Evolutionary conservation across 2,888 invertebrate species (phyloP), one percentile per base, ranked within the genome.

Genomic region (Thereva unica): DNA sequence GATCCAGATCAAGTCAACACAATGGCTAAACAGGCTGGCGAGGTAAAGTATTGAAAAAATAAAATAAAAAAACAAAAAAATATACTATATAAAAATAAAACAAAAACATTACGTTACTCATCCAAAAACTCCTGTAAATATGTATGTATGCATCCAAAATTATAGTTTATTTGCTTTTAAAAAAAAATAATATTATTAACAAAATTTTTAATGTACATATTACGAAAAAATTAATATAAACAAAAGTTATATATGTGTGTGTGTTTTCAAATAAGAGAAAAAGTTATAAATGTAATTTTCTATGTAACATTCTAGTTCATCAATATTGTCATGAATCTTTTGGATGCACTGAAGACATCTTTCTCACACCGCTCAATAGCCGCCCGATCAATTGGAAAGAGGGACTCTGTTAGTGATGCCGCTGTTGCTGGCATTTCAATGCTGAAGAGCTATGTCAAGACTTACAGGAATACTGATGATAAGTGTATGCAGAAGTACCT

Each of bases 21-120:
- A 84, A 92, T 94, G 91, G 94, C 93, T 84, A 93, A 92, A 85
- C 93, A 94, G 84, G 93, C 94, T 83, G 91, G 93, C 83, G 93
- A 94, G 93, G 94, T 94, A 90, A 87, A 91, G 74, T 74, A 72
- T 57, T 64, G 56, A 86, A 82, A 41, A 67, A 45, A 41, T 55
- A 4, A 1, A 50, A 66, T 34, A 40, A 68, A 23, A 23, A 70
- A 68, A 66, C 56, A 67, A 67, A 64, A 69, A 67, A 37, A 61
- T 40, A 49, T 49, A 49, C 12, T n/a, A 53, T 38, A 34, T 9
- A 23, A 5, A 23, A 35, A 35, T 5, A 35, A 9, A 4, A 3
- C 34, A 4, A 8, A n/a, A 10, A 12, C 50, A 5, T 34, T 34
- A 3, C 34, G 9, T 47, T 59, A 47, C 50, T 50, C 12, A 61